Evolutionary conservation across 2,113 vertebrate genomes (phyloP).

Genomic region (Callocephalon fimbriatum): DNA sequence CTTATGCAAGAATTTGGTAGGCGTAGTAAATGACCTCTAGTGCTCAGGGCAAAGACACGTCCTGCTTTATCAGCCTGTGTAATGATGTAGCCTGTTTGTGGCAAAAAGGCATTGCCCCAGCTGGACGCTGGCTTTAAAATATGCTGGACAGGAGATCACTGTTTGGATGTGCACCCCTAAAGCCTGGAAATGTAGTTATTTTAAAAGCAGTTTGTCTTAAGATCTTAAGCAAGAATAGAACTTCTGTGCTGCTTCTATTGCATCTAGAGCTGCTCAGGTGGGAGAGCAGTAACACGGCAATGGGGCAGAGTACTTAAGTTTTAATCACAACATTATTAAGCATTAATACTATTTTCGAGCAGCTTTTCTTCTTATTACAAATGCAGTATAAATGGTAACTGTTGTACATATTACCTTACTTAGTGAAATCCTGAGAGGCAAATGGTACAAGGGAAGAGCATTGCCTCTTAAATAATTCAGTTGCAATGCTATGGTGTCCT

Average conservation of each 20-base stretch:
- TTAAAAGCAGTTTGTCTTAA: background rate
- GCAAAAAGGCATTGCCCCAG: background rate
- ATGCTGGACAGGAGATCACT: background rate
- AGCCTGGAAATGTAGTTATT: background rate
- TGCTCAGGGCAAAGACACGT: background rate
- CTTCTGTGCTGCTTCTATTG: background rate
- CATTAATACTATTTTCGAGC: background rate
- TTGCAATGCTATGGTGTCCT: background rate
- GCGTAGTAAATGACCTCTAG: background rate
- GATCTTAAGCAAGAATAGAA: background rate
- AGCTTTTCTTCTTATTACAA: background rate
- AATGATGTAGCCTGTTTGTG: background rate
- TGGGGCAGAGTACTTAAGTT: background rate
- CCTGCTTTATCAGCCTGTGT: rapidly evolving
- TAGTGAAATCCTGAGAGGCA: background rate
- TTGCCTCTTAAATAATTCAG: background rate
- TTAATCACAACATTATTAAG: background rate
- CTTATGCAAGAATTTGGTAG: background rate
- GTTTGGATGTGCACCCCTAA: background rate
- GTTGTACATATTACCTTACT: rapidly evolving
- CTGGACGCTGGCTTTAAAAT: background rate
- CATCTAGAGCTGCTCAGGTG: background rate
- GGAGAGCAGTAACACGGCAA: background rate
- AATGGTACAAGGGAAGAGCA: background rate
- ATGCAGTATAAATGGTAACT: background rate